Conservation (phyloP, 2,797 vertebrate genomes). For the Serranus cabrilla region DNA sequence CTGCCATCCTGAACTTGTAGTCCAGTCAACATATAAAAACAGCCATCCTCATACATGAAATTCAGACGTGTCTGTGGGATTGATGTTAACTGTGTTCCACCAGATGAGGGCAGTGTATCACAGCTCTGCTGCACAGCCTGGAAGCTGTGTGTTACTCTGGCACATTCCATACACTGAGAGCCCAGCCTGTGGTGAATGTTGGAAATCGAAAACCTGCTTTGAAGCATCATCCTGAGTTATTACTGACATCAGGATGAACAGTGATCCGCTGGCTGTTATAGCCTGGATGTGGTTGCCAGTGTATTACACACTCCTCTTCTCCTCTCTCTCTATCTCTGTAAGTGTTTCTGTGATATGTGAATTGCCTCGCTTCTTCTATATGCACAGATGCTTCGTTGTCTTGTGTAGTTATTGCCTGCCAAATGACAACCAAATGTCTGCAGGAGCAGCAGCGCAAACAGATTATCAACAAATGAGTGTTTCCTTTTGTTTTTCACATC, state of each 20-base stretch:
- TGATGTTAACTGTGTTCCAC: conserved; percentile 39
- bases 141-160: not conserved
- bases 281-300: conserved; percentile 31
- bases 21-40: not conserved
- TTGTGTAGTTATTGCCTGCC: conserved; percentile 32
- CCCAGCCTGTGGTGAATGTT: conserved; percentile 30
- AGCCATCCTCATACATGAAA: not conserved
- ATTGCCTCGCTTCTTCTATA: conserved; percentile 41
- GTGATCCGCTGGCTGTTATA: conserved; percentile 39
- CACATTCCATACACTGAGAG: conserved; percentile 16
- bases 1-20: not conserved
- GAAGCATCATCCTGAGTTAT: conserved; percentile 55
- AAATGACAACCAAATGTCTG: conserved; percentile 34
- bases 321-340: conserved; percentile 1
- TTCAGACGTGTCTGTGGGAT: not conserved
- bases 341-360: conserved; percentile 35
- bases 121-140: conserved; percentile 42
- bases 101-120: conserved; percentile 76
- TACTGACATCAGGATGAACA: conserved; percentile 51
- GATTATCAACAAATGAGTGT: conserved; percentile 15
- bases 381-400: conserved; percentile 56
- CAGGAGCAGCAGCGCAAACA: conserved; percentile 22
- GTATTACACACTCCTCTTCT: not conserved
- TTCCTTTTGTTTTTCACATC: not conserved
- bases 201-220: conserved; percentile 51